Conservation (phyloP, 2,797 vertebrate species). For the Craterocephalus amniculus region DNA sequence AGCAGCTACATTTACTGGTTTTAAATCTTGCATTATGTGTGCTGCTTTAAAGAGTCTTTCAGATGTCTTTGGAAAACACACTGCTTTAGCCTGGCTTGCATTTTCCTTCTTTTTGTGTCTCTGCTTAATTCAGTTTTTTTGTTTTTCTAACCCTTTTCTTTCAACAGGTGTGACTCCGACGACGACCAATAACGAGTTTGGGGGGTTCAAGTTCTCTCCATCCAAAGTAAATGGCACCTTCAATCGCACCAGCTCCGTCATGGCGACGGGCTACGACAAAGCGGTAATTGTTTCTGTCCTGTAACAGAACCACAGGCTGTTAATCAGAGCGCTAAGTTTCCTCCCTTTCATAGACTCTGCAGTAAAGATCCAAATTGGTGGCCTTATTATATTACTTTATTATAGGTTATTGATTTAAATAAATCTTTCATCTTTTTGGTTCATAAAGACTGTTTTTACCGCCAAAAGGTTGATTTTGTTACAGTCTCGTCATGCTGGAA, state of each 20-base stretch:
- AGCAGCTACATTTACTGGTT: background rate
- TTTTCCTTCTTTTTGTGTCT: background rate
- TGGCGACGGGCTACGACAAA: slow-evolving; percentile 40
- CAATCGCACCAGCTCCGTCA: slow-evolving; percentile 27
- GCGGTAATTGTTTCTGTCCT: slow-evolving; percentile 58
- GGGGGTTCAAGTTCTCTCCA: slow-evolving; percentile 71
- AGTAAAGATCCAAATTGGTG: background rate
- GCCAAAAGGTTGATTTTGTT: no score
- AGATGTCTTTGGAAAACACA: background rate
- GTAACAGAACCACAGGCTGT: background rate
- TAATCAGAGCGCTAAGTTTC: background rate
- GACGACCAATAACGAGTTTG: slow-evolving; percentile 44
- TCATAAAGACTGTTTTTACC: no score
- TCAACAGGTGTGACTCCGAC: slow-evolving; percentile 38
- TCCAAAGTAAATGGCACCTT: slow-evolving; percentile 54
- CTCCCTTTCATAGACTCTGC: background rate
- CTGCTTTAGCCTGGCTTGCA: background rate
- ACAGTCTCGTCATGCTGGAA: no score
- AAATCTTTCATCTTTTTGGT: no score
- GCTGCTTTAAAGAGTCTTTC: background rate
- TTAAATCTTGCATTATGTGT: no score
- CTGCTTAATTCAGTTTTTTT: background rate
- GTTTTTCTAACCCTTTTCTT: slow-evolving; percentile 26
- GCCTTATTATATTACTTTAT: background rate
- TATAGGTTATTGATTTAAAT: no score